Evolutionary conservation across 2,888 invertebrate species (phyloP).

Genomic region (Philopedon plagiatum): DNA sequence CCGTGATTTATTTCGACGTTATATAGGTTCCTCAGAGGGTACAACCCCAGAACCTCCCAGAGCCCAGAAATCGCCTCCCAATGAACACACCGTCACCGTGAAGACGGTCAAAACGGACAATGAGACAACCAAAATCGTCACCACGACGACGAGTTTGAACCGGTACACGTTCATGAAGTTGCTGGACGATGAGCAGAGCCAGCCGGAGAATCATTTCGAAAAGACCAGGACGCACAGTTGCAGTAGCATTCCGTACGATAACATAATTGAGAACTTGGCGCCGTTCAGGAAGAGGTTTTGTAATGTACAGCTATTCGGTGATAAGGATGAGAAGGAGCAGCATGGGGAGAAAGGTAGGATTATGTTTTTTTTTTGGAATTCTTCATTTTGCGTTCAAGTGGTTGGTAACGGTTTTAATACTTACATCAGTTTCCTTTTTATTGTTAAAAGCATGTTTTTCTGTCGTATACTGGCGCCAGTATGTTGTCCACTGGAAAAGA

Average conservation of each 20-base stretch:
- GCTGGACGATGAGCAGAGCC: slow-evolving; percentile 59
- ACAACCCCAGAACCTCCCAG: slow-evolving; percentile 17
- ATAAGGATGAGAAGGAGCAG: slow-evolving; percentile 57
- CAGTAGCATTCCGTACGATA: slow-evolving; percentile 67
- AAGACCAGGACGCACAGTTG: slow-evolving; percentile 66
- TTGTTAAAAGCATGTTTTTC: too few relatives aligned
- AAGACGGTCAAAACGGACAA: slow-evolving; percentile 61
- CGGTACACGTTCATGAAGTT: slow-evolving; percentile 65
- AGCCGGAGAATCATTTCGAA: slow-evolving; percentile 55
- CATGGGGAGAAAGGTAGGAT: slow-evolving; percentile 51
- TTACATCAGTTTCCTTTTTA: too few relatives aligned
- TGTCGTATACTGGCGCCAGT: too few relatives aligned
- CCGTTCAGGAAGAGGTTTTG: slow-evolving; percentile 68
- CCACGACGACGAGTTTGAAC: slow-evolving; percentile 64
- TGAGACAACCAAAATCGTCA: slow-evolving; percentile 62
- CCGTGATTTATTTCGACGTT: too few relatives aligned
- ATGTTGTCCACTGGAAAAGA: too few relatives aligned
- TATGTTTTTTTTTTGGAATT: too few relatives aligned
- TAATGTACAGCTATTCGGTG: slow-evolving; percentile 64
- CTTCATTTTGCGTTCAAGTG: too few relatives aligned
- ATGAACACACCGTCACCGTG: slow-evolving; percentile 56
- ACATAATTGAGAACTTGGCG: slow-evolving; percentile 67
- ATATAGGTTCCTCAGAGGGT: slow-evolving; percentile 14
- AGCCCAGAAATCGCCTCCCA: slow-evolving; percentile 54
- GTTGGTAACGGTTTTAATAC: too few relatives aligned